Evolutionary conservation across 2,113 vertebrate species (phyloP), one percentile per base, ranked within the genome.

Genomic region (Chionomys nivalis): DNA sequence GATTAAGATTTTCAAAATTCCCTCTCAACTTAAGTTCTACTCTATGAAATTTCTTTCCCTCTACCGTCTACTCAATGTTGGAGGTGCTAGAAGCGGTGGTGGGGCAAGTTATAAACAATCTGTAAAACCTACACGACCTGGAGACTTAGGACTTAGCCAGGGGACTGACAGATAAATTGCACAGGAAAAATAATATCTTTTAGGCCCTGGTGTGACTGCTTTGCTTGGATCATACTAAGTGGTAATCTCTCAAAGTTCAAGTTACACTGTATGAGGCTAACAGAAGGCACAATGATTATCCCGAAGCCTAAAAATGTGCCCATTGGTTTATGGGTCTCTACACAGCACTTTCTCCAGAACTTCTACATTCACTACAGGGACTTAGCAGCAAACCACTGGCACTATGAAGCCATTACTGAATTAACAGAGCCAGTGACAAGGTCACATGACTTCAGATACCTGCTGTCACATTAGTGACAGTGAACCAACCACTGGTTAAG

Each of bases 401-500:
- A 90, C 7, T 3, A 39, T 31, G 93, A 96, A 70, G 70, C 73
- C 92, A 61, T 33, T 93, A 91, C 24, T 95, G 16, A 89, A 78
- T 49, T 81, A 78, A 83, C 68, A 90, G 58, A 96, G 85, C 81
- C 93, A 96, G 79, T 28, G 17, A 68, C 63, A 47, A 94, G 83
- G 93, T 95, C 93, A 72, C 87, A 78, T 83, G 87, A 78, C 0
- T 33, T 86, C 91, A 89, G 87, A 96, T 94, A 87, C 16, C 55
- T 91, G 81, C 19, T 90, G 94, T 91, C 28, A 81, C 47, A 72
- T 47, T 31, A 89, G 33, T 39, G 75, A 96, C 92, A 97, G 95
- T 73, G 88, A 95, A 86, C 44, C 91, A 96, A 97, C 66, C 85
- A 72, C 14, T 49, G 95, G 96, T 94, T 97, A 94, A 95, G 92